Base-by-base conservation (phyloP, 2,797 vertebrate genomes). In the Botia kubotai region DNA sequence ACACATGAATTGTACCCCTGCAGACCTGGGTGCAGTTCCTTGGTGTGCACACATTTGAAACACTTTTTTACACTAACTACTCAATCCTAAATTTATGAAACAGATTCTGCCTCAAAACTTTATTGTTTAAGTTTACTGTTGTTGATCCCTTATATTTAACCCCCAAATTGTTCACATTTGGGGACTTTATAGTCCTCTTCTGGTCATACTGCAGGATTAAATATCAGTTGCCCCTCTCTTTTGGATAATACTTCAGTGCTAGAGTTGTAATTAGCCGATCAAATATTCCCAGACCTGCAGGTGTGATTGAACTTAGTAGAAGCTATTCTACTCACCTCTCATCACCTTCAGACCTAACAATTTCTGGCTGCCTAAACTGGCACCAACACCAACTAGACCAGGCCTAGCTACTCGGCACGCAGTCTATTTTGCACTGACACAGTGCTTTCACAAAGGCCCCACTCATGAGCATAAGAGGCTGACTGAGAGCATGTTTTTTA, bases 371-470 rank as follows among this genome's bases (percentile, higher is more conserved):
- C 82, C 50, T 78, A 46, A 55, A 72, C 84, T 90, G 89, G 89
- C 86, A 82, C 8, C 8, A 74, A 82, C 75, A 89, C 87, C 91
- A 91, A 79, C 84, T 83, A 76, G 88, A 85, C 77, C 39, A 23
- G 71, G 73, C 86, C 82, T 85, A 85, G 85, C 84, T 60, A 74
- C 52, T 63, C 55, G 77, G 29, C 66, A 80, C 77, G 89, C 82
- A 78, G 86, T 88, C 85, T 86, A 81, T 82, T 80, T 74, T 66
- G 87, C 81, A 84, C 82, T 63, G 85, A 82, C 87, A 87, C 85
- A 75, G 68, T 75, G 73, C 66, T 57, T 80, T 82, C 17, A 58
- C 68, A 82, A 87, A 74, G 53, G 60, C 43, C 75, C 83, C 84
- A 79, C 83, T 88, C 87, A 85, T 75, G 83, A 86, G 85, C 86